Evolutionary conservation across 2,797 vertebrate genomes (phyloP).

Genomic region (Lemur catta): DNA sequence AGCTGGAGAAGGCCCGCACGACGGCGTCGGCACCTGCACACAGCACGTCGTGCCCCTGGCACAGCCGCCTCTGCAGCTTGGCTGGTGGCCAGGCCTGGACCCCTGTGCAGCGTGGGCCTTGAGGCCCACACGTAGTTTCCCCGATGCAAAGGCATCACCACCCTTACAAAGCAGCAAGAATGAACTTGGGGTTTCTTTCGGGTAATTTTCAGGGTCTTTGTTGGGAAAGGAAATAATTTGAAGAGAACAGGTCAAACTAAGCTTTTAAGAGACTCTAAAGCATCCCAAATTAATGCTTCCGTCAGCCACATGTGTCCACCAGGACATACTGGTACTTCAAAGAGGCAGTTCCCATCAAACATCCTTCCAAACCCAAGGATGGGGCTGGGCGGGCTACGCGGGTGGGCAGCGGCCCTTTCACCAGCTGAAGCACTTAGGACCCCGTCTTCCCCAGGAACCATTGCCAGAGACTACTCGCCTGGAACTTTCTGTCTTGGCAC

Average conservation of each 20-base stretch:
- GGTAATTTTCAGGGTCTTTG: background rate
- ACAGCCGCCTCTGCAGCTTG: too few relatives aligned
- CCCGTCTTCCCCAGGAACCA: background rate
- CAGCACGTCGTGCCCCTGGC: too few relatives aligned
- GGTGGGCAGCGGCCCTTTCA: accelerated
- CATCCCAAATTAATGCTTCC: background rate
- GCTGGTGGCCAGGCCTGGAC: background rate
- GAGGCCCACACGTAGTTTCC: background rate
- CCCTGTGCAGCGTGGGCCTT: background rate
- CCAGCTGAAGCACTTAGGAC: background rate
- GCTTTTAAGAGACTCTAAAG: background rate
- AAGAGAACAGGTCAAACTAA: background rate
- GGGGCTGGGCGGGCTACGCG: background rate
- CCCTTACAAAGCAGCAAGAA: background rate
- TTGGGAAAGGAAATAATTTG: background rate
- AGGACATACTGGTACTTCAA: background rate
- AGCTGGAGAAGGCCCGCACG: accelerated
- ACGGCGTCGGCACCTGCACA: background rate
- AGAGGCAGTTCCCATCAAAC: background rate
- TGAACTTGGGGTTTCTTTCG: background rate
- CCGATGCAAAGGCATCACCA: background rate
- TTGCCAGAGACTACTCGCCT: too few relatives aligned
- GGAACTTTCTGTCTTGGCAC: background rate
- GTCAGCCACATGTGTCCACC: background rate
- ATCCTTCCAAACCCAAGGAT: background rate